Conservation (phyloP, 1,140 invertebrate species). For the Drosophila persimilis region DNA sequence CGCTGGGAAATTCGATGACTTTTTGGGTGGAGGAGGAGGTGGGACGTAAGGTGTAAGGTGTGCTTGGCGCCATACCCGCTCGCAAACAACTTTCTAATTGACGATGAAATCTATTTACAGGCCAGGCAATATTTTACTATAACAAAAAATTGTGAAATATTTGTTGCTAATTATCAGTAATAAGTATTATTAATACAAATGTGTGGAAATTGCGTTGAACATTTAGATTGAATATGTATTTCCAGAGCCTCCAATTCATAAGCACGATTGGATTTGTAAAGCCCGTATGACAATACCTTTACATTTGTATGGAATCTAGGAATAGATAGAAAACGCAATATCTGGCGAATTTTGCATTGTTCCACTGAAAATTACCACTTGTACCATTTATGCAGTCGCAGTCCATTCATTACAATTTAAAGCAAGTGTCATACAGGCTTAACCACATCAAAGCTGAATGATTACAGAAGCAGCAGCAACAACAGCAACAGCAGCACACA, state of each 20-base stretch:
- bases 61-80: conserved; percentile 44
- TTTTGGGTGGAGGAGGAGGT: background rate
- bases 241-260: background rate
- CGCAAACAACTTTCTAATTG: conserved; percentile 71
- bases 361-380: too few relatives aligned
- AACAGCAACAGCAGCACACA: too few relatives aligned
- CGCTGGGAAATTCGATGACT: conserved; percentile 68
- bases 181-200: conserved; percentile 18
- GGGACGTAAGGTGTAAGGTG: background rate
- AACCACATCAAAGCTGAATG: too few relatives aligned
- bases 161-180: conserved; percentile 35
- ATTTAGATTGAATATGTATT: background rate
- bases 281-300: background rate
- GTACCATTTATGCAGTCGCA: too few relatives aligned
- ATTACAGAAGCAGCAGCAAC: conserved; percentile 14
- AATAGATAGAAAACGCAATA: too few relatives aligned
- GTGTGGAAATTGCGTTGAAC: conserved; percentile 24
- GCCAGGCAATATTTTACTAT: conserved; percentile 20
- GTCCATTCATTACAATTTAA: too few relatives aligned
- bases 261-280: background rate
- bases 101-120: conserved; percentile 46
- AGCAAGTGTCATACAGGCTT: conserved; percentile 1
- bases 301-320: too few relatives aligned
- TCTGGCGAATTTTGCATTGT: too few relatives aligned
- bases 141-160: conserved; percentile 17